Conservation (phyloP, 2,888 invertebrate species). For the Lordiphosa andalusiaca region DNA sequence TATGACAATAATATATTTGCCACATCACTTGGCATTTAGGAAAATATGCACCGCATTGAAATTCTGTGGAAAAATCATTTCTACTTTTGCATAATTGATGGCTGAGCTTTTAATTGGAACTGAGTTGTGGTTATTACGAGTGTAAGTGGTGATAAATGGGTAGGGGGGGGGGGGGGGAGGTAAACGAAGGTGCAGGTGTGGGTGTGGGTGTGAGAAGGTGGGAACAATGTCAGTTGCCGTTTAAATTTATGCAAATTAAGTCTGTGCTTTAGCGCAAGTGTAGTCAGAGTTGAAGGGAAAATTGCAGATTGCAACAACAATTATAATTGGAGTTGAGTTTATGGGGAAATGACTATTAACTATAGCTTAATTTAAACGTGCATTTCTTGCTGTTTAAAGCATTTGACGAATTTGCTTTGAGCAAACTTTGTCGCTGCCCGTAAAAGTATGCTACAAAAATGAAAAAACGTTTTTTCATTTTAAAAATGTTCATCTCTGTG, state of each 20-base stretch:
- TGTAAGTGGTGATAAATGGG: conserved; percentile 17
- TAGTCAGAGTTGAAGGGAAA: conserved; percentile 28
- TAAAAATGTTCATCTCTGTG: no score
- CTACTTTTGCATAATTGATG: conserved; percentile 42
- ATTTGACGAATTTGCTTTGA: no score
- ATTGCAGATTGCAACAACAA: conserved; percentile 22
- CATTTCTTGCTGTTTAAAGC: no score
- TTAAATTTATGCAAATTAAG: conserved; percentile 41
- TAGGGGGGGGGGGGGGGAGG: neutral
- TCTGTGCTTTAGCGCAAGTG: conserved; percentile 18
- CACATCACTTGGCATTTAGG: neutral
- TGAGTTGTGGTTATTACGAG: conserved; percentile 31
- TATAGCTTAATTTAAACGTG: no score
- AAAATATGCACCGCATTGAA: conserved; percentile 8
- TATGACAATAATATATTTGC: conserved; percentile 3
- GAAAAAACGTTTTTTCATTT: no score
- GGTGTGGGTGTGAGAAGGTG: neutral
- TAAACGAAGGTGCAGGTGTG: neutral
- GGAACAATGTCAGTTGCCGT: neutral
- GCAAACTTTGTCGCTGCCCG: no score
- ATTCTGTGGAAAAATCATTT: conserved; percentile 5
- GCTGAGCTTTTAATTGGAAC: conserved; percentile 61
- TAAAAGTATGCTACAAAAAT: no score
- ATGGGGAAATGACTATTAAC: no score
- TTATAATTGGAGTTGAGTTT: conserved; percentile 4